Evolutionary conservation across 2,888 invertebrate species (phyloP).

Genomic region (Platycnemis pennipes): DNA sequence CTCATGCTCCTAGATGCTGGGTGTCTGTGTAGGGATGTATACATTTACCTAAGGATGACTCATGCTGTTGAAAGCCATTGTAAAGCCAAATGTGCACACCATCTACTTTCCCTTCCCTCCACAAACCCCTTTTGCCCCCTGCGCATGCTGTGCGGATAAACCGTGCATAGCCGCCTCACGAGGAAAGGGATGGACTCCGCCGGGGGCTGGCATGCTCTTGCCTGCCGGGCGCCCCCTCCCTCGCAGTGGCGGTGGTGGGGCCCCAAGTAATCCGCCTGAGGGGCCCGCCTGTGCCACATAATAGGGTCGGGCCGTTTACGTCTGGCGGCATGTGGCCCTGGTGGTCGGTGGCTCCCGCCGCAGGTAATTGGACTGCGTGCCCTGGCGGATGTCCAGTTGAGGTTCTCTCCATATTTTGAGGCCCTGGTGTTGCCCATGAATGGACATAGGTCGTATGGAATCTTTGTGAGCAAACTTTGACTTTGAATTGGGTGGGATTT

Average conservation of each 20-base stretch:
- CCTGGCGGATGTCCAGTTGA: constrained; percentile 60
- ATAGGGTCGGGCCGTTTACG: constrained; percentile 64
- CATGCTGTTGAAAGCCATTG: constrained; percentile 7
- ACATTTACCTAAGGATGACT: background rate
- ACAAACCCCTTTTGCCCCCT: constrained; percentile 14
- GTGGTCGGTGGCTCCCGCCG: constrained; percentile 66
- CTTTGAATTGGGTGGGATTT: constrained; percentile 47
- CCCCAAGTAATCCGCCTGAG: constrained; percentile 55
- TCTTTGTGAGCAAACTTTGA: constrained; percentile 1
- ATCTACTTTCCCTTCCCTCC: background rate
- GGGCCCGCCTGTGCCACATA: constrained; percentile 64
- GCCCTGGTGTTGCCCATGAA: constrained; percentile 61
- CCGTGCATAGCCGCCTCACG: constrained; percentile 58
- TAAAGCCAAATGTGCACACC: background rate
- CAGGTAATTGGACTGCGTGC: constrained; percentile 68
- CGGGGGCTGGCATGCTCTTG: constrained; percentile 55
- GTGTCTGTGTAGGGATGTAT: background rate
- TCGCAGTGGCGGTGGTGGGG: constrained; percentile 64
- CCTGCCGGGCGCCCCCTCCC: constrained; percentile 59
- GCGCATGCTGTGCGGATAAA: constrained; percentile 54
- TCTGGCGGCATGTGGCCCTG: constrained; percentile 65
- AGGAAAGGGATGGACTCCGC: constrained; percentile 53
- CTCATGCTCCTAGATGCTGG: background rate
- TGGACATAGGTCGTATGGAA: constrained; percentile 59
- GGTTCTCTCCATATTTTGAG: constrained; percentile 18